Percentiles rank a stretch among this genome's conserved stretches.
Conservation (phyloP, 2,797 vertebrate genomes). For the Neosilurus mollespiculum region DNA sequence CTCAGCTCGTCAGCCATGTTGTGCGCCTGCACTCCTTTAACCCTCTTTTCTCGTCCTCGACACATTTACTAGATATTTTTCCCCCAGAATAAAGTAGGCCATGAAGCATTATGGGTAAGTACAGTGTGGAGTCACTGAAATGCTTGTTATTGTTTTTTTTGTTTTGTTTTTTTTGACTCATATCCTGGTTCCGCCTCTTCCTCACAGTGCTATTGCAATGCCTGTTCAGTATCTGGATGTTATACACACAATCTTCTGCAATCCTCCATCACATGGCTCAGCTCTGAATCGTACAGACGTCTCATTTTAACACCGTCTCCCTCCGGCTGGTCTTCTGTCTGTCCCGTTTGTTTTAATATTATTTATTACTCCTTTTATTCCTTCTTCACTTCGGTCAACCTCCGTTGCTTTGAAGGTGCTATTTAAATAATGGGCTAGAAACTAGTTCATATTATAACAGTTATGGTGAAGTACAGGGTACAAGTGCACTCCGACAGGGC, state of each 20-base stretch:
- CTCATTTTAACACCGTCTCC: not conserved
- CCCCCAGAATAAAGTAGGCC: constrained; percentile 37
- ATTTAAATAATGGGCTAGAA: no score
- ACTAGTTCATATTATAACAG: no score
- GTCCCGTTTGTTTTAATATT: no score
- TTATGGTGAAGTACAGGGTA: no score
- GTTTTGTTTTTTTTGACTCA: not conserved
- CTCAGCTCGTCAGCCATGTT: constrained; percentile 30
- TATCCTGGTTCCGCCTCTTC: not conserved
- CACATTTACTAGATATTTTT: constrained; percentile 48
- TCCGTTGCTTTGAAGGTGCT: no score
- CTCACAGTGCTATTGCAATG: not conserved
- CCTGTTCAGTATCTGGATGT: not conserved
- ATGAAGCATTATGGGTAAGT: constrained; percentile 15
- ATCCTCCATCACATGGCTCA: not conserved
- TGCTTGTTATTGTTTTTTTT: not conserved
- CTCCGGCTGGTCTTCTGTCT: not conserved
- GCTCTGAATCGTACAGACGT: not conserved
- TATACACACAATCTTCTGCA: no score
- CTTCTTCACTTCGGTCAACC: no score
- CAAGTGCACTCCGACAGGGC: no score
- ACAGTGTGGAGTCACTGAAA: not conserved
- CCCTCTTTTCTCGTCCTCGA: constrained; percentile 49
- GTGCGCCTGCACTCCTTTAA: constrained; percentile 7
- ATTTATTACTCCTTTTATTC: no score